Evolutionary conservation across 2,113 vertebrate genomes (phyloP), one percentile per base, ranked within the genome.

Genomic region (Elaphurus davidianus): DNA sequence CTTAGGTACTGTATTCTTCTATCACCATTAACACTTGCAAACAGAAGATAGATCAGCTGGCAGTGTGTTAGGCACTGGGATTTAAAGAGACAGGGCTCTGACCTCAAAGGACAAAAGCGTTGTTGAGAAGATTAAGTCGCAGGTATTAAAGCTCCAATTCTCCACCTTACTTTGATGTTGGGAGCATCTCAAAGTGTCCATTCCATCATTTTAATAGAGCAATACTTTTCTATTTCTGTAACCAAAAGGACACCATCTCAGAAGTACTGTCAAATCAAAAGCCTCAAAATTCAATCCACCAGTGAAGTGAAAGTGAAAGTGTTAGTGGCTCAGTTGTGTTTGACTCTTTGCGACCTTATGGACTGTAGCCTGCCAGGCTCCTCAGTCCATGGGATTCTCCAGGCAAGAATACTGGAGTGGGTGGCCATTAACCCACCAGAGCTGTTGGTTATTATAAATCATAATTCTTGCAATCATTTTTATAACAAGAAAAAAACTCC

Each of bases 381-480:
- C n/a, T 74, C 67, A 3, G 67, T 23, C 36, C 71, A 43, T 43
- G 23, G 40, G 14, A 76, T 15, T 76, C 12, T 14, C 71, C 40
- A 27, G 23, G 71, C 71, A 76, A 14, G 40, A 43, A 43, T 4
- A 43, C 40, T 43, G 23, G 40, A 27, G 2, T 76, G 71, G 40
- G 23, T 6, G 15, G 71, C 23, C 40, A 76, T 27, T 71, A 95
- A 93, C 23, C 25, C 21, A 60, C 45, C 55, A 79, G 33, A 82
- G 43, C 81, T 81, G 54, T 91, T 91, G 27, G n/a, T 50, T 96
- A 94, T 86, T 85, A 96, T 82, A 91, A 93, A 91, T 67, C 25
- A 93, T 97, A 98, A 83, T 91, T 90, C 17, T 79, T 88, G 67
- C 40, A 8, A 91, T 23, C 23, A 93, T 92, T 89, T 93, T 95